A percentile compares a stretch with the other conserved stretches of the same genome.
These are phyloP conservation scores for Apostichopus leukothele DNA, from an alignment of 53 echinoderm and acorn worm genomes.

Conservation along the genomic window DNA sequence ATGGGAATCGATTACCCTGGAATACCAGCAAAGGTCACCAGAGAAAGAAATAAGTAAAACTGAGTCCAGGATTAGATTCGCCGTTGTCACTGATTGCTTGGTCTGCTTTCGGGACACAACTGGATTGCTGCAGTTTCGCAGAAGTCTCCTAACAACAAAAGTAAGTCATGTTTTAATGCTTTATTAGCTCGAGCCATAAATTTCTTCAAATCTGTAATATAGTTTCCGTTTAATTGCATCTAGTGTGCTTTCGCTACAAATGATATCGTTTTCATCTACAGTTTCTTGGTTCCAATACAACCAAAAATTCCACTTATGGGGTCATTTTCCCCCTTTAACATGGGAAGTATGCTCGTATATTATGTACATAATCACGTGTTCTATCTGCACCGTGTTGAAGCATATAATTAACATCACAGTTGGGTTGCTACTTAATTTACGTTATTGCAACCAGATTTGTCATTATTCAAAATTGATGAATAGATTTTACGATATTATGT, in stretches of 20 bases:
- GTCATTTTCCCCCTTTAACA: background rate
- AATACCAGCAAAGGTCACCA: conserved; percentile 47
- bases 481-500: too few species aligned
- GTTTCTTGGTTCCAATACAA: too few species aligned
- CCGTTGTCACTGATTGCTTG: conserved; percentile 43
- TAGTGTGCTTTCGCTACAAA: background rate
- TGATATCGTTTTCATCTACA: background rate
- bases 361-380: background rate
- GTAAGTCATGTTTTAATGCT: background rate
- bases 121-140: conserved; percentile 48
- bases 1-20: conserved; percentile 16
- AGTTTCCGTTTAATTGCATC: background rate
- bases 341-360: background rate
- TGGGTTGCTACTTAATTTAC: background rate
- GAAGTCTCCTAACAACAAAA: conserved; percentile 38
- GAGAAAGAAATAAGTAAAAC: conserved; percentile 21
- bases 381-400: background rate
- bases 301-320: background rate
- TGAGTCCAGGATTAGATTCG: conserved; percentile 28
- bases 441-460: background rate
- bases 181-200: background rate
- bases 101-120: conserved; percentile 48
- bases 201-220: background rate
- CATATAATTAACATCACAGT: background rate
- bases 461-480: too few species aligned